Evolutionary conservation across 1,140 invertebrate genomes (phyloP), one percentile per base, ranked within the genome.

Genomic region (Antheraea mylitta): DNA sequence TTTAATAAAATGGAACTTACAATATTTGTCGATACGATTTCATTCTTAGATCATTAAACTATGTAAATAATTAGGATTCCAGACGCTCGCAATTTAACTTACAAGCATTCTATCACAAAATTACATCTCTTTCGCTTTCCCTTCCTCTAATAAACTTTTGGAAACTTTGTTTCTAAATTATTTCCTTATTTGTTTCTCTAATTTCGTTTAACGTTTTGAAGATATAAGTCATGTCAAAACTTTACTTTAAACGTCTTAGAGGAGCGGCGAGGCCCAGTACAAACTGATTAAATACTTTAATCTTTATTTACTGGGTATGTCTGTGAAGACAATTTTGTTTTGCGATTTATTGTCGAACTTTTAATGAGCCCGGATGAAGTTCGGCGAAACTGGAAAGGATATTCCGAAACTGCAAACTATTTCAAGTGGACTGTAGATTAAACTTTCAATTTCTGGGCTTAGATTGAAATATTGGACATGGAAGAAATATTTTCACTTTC

Each of bases 231-330:
- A 86, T 78, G 82, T 81, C 81, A 79, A 79, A 90, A 90, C 77
- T 90, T 90, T 85, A 76, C 78, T 79, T 79, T 73, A 79, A 79
- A 76, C 79, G 78, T 81, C 58, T 61, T 9, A 66, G 61, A 60
- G 77, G 68, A 77, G 72, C 73, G 72, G 74, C 62, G 71, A 67
- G 77, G 72, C 70, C 22, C 76, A 80, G 81, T 83, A 80, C 74
- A 75, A 78, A 80, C 84, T 87, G 85, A 90, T 87, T 90, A 87
- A 88, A 90, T 86, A 83, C 81, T 87, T 86, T 89, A 87, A 90
- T 86, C 85, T 89, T 87, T 90, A 90, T 90, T 87, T 88, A 90
- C 86, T 80, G 78, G 76, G 77, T 30, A 81, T 80, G 83, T 86
- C 79, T 86, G 82, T 86, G 72, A 70, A 71, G 77, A 83, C 76